phyloP scores from a whole-genome alignment of 2,888 invertebrate genomes.

The Pachymerium ferrugineum region DNA sequence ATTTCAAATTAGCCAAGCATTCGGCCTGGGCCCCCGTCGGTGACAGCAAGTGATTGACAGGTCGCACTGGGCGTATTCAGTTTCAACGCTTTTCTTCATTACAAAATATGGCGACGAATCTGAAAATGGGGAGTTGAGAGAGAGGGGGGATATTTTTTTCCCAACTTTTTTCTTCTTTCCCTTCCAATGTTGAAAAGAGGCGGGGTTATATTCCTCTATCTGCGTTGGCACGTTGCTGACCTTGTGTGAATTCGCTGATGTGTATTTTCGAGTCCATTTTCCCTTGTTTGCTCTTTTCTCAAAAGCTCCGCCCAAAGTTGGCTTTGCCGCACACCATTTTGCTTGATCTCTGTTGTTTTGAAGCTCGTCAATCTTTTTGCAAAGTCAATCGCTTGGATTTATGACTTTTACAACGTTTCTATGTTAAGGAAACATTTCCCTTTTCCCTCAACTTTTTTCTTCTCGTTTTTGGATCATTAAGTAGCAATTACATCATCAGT shows the following conservation, averaged over 20 bases:
- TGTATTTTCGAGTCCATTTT: not conserved
- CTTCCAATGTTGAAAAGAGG: not conserved
- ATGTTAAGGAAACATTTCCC: not conserved
- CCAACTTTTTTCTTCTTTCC: not conserved
- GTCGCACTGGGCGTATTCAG: constrained; percentile 31
- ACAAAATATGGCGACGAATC: not conserved
- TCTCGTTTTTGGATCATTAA: constrained; percentile 12
- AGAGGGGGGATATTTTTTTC: too few relatives aligned
- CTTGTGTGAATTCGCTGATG: not conserved
- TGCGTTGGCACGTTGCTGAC: not conserved
- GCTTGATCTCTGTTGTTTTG: not conserved
- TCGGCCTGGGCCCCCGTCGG: constrained; percentile 2
- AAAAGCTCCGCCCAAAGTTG: not conserved
- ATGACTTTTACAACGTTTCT: not conserved
- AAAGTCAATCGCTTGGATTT: constrained; percentile 3
- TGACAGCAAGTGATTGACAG: constrained; percentile 30
- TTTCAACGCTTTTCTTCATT: constrained; percentile 27
- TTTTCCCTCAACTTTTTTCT: not conserved
- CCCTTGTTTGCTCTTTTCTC: not conserved
- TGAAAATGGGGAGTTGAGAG: not conserved
- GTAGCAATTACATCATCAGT: constrained; percentile 10
- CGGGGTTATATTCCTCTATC: not conserved
- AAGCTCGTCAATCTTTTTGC: not conserved
- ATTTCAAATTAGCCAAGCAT: constrained; percentile 1
- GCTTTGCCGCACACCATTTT: constrained; percentile 4